These are phyloP conservation scores for Gonioctena quinquepunctata DNA, from an alignment of 1,140 invertebrate genomes.

Conservation along the genomic window DNA sequence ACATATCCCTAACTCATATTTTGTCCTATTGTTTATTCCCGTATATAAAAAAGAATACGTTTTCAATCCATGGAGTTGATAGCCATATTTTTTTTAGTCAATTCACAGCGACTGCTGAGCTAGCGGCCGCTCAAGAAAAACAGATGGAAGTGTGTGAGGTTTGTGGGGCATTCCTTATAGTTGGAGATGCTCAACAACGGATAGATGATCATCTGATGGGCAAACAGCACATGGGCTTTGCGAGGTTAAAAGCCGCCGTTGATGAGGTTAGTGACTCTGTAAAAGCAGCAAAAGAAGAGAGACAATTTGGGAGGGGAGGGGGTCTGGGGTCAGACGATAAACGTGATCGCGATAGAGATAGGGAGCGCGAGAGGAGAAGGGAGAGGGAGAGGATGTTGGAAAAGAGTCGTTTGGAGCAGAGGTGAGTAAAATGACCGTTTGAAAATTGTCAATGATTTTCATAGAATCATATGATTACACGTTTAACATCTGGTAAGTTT, in stretches of 20 bases:
- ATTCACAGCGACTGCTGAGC: conserved; percentile 71
- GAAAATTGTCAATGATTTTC: not conserved
- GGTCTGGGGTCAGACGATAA: conserved; percentile 50
- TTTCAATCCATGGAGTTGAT: too few relatives aligned
- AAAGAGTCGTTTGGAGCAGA: conserved; percentile 21
- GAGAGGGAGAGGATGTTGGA: conserved; percentile 56
- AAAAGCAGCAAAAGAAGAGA: conserved; percentile 43
- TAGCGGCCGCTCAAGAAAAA: conserved; percentile 88
- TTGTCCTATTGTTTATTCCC: too few relatives aligned
- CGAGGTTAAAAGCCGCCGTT: conserved; percentile 65
- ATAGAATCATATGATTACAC: too few relatives aligned
- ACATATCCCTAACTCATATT: too few relatives aligned
- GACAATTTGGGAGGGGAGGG: conserved; percentile 25
- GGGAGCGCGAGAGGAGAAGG: conserved; percentile 59
- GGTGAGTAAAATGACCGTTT: not conserved
- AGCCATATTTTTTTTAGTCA: conserved; percentile 61
- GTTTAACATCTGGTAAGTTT: too few relatives aligned
- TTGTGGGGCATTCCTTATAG: conserved; percentile 97
- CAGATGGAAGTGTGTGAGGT: conserved; percentile 99
- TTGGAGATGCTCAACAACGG: conserved; percentile 96
- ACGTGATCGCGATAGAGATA: conserved; percentile 68
- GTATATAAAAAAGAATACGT: too few relatives aligned
- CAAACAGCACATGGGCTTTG: conserved; percentile 93
- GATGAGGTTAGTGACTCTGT: conserved; percentile 62
- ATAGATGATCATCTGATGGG: conserved; percentile 98